These are phyloP conservation scores for Teleogryllus occipitalis DNA, from an alignment of 1,140 invertebrate species.

Conservation along the genomic window DNA sequence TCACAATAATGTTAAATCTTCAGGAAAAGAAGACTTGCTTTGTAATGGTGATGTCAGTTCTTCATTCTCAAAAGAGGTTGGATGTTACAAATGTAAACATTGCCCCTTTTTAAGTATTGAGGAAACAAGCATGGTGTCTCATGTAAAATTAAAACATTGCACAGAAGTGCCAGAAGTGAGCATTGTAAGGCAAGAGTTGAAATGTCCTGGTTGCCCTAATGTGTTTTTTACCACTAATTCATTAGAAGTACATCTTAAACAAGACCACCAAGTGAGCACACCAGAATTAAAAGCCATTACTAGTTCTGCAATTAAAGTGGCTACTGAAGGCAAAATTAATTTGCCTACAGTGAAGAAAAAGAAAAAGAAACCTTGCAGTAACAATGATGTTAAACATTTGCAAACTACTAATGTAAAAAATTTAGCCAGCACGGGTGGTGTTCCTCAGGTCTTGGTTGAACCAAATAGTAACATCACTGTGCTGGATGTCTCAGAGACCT, in stretches of 20 bases:
- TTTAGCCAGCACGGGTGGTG: too few relatives aligned
- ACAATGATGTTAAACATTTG: background rate
- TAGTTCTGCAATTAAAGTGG: background rate
- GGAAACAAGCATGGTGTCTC: constrained; percentile 27
- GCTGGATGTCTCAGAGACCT: background rate
- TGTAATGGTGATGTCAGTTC: background rate
- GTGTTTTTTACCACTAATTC: constrained; percentile 38
- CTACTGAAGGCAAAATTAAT: background rate
- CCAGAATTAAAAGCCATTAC: constrained; percentile 8
- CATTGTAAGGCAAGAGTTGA: constrained; percentile 22
- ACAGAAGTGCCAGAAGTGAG: background rate
- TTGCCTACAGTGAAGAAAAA: constrained; percentile 8
- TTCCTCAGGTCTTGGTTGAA: too few relatives aligned
- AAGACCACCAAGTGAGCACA: constrained; percentile 19
- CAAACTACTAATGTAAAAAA: too few relatives aligned
- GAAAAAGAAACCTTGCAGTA: background rate
- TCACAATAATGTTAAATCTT: background rate
- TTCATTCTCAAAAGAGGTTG: constrained; percentile 28
- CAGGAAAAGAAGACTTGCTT: background rate
- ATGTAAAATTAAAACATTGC: constrained; percentile 29
- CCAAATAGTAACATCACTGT: too few relatives aligned
- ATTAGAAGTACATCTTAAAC: constrained; percentile 37
- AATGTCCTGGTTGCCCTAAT: constrained; percentile 40
- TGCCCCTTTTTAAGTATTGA: constrained; percentile 29
- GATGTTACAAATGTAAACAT: constrained; percentile 33